Percentiles rank a stretch among this genome's conserved stretches.
Evolutionary conservation across 2,797 vertebrate species (phyloP).

Genomic region (Cynopterus sphinx): DNA sequence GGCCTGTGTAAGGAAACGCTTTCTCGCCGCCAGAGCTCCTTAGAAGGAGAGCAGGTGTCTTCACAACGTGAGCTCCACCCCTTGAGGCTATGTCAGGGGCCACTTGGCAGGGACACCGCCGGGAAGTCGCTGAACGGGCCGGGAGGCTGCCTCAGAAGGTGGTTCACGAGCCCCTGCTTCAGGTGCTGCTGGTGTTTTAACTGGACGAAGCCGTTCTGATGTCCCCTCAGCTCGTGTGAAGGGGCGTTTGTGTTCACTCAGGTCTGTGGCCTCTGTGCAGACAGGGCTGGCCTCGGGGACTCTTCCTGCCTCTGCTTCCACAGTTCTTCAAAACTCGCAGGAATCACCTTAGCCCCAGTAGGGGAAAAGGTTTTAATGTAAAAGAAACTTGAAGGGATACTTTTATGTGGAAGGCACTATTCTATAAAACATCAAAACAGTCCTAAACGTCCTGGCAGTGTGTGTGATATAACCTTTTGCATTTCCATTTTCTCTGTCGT

Average conservation of each 20-base stretch:
- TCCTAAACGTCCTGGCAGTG: not conserved
- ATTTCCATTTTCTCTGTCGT: conserved; percentile 42
- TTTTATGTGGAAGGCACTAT: not conserved
- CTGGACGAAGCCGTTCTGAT: not conserved
- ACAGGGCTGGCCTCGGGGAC: not conserved
- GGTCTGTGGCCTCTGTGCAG: not conserved
- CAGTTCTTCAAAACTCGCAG: not conserved
- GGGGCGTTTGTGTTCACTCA: not conserved
- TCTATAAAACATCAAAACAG: not conserved
- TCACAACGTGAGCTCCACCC: not conserved
- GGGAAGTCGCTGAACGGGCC: not conserved
- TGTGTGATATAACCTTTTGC: not conserved
- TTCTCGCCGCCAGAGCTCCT: not conserved
- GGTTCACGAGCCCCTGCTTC: not conserved
- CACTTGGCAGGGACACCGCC: not conserved
- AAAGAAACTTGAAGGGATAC: not conserved
- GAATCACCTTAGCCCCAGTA: not conserved
- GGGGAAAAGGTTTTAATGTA: not conserved
- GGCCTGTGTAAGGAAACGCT: not conserved
- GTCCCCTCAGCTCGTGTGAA: not conserved
- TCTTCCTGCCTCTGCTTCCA: not conserved
- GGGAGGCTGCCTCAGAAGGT: not conserved
- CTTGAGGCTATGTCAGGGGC: not conserved
- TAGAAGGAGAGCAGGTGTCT: not conserved
- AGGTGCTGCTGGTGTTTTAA: not conserved